Evolutionary conservation across 2,888 invertebrate species (phyloP).

Genomic region (Leptarthrus brevirostris): DNA sequence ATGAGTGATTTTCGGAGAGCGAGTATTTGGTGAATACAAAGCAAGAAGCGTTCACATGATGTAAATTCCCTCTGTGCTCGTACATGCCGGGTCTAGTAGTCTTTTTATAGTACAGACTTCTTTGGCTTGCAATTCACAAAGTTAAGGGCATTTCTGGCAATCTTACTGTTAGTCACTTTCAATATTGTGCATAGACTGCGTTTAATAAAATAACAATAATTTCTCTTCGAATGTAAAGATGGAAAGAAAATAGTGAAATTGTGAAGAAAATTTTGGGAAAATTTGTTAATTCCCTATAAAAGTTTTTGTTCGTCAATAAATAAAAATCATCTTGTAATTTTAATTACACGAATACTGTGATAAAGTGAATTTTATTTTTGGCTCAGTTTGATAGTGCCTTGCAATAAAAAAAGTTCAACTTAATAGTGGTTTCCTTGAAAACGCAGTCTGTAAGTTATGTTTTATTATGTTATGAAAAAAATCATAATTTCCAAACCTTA

Average conservation of each 20-base stretch:
- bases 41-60: slow-evolving; percentile 16
- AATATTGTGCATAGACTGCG: no score
- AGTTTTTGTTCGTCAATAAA: no score
- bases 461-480: no score
- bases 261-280: no score
- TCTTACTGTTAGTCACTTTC: no score
- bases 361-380: background rate
- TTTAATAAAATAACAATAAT: no score
- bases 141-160: slow-evolving; percentile 10
- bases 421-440: background rate
- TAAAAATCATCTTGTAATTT: no score
- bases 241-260: no score
- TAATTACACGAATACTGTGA: background rate
- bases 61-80: slow-evolving; percentile 12
- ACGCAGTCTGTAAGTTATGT: no score
- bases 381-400: background rate
- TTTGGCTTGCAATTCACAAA: slow-evolving; percentile 35
- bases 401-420: background rate
- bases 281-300: no score
- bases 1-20: background rate
- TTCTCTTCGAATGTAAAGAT: no score
- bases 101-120: slow-evolving; percentile 53
- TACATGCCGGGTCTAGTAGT: slow-evolving; percentile 47
- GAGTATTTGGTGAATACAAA: background rate
- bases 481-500: no score